These are phyloP conservation scores for Wasmannia auropunctata DNA, from an alignment of 1,140 invertebrate species.

Conservation along the genomic window DNA sequence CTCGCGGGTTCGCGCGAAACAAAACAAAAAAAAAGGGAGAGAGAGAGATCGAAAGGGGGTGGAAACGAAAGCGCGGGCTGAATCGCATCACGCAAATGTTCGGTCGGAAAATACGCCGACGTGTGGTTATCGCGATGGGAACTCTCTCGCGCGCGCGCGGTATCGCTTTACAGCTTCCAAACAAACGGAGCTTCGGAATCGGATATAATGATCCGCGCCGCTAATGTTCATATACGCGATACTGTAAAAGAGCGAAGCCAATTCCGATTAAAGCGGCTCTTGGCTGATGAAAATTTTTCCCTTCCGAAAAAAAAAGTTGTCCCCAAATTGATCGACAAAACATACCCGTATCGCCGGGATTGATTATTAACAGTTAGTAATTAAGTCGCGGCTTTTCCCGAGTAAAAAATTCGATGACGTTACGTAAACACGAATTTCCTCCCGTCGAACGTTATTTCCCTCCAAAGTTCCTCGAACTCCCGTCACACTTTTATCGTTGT, in stretches of 20 bases:
- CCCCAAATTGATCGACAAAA: background rate
- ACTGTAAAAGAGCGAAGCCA: background rate
- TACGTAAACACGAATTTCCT: background rate
- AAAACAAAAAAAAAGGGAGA: background rate
- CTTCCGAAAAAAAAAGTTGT: background rate
- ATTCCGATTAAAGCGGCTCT: background rate
- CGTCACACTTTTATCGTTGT: background rate
- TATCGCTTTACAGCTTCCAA: conserved; percentile 24
- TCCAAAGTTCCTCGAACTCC: background rate
- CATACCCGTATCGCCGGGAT: background rate
- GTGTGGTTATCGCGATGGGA: background rate
- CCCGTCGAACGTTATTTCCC: background rate
- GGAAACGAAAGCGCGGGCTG: background rate
- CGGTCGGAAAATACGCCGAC: conserved; percentile 21
- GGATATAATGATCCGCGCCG: background rate
- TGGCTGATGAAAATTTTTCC: background rate
- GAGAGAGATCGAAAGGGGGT: too few relatives aligned
- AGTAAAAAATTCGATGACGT: background rate
- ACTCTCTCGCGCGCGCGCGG: background rate
- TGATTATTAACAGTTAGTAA: background rate
- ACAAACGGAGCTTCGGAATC: conserved; percentile 10
- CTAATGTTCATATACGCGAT: background rate
- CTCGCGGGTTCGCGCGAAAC: background rate
- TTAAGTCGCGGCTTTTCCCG: background rate
- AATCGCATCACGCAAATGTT: conserved; percentile 38